These are phyloP conservation scores for Malurus cyaneus DNA, from an alignment of 2,113 vertebrate genomes.

Conservation along the genomic window DNA sequence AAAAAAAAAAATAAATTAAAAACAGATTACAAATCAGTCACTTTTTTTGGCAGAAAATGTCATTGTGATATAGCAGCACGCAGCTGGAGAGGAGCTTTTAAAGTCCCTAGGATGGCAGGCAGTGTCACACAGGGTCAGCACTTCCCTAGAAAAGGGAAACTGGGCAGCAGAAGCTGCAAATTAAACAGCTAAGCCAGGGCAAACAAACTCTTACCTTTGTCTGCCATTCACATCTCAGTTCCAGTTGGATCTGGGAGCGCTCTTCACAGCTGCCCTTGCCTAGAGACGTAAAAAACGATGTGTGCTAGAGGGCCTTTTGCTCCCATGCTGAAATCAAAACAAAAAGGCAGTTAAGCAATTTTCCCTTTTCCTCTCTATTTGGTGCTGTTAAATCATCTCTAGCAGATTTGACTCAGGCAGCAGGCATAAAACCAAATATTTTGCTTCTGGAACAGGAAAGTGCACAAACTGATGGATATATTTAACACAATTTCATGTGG, in stretches of 20 bases:
- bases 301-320: not conserved
- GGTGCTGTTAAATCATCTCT: not conserved
- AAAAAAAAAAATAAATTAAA: not conserved
- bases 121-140: not conserved
- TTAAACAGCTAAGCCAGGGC: not conserved
- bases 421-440: not conserved
- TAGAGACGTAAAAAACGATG: not conserved
- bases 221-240: not conserved
- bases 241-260: not conserved
- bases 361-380: not conserved
- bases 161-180: not conserved
- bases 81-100: not conserved
- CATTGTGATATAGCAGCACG: not conserved
- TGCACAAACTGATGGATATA: not conserved
- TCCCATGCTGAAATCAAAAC: not conserved
- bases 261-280: not conserved
- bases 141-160: fast-evolving
- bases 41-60: not conserved
- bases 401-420: not conserved
- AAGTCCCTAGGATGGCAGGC: not conserved
- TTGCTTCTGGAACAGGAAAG: not conserved
- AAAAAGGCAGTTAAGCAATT: not conserved
- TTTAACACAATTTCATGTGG: not conserved
- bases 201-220: not conserved
- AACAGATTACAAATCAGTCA: not conserved